Base-by-base conservation (phyloP, 2,113 vertebrate species). In the Galemys pyrenaicus region DNA sequence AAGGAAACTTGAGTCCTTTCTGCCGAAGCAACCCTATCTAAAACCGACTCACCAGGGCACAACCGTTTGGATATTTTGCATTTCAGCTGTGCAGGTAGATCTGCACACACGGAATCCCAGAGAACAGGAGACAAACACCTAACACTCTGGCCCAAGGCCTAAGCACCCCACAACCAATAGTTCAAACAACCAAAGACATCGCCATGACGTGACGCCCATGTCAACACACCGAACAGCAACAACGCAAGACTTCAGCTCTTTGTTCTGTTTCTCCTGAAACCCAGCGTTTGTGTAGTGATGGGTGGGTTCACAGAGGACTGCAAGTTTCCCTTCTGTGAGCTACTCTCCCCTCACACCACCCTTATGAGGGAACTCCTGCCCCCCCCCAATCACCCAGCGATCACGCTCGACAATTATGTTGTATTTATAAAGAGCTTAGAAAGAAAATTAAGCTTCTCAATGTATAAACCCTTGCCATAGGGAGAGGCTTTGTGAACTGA, bases 381-480 rank as follows among this genome's bases (percentile, higher is more conserved):
- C 0, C 56, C 56, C 84, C 71, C 84, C 79, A 67, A 60, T 67
- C 37, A 41, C 37, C 49, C 35, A 73, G 44, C 62, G 37, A 30
- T 56, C 64, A 65, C 24, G 24, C 32, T 30, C 6, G 41, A 84
- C 65, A 82, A 73, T 95, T 70, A 20, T 67, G 75, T 64, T 92
- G 20, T 67, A 88, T 87, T 93, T 84, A 92, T 39, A 39, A 94
- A 96, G n/a, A 35, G 58, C 62, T 88, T 90, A 79, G 79, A 87
- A 96, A 97, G 87, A 97, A 83, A 94, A 92, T 73, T 16, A 93
- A 2, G 81, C 83, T 64, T 91, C 75, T 83, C 64, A 87, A 68
- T 96, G 67, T 56, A 62, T 86, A 94, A 95, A 16, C 9, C 44
- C 60, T 94, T 67, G 86, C 95, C 82, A 92, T 11, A 89, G 86